Evolutionary conservation across 2,113 vertebrate genomes (phyloP).

Genomic region (Pseudorasbora parva): DNA sequence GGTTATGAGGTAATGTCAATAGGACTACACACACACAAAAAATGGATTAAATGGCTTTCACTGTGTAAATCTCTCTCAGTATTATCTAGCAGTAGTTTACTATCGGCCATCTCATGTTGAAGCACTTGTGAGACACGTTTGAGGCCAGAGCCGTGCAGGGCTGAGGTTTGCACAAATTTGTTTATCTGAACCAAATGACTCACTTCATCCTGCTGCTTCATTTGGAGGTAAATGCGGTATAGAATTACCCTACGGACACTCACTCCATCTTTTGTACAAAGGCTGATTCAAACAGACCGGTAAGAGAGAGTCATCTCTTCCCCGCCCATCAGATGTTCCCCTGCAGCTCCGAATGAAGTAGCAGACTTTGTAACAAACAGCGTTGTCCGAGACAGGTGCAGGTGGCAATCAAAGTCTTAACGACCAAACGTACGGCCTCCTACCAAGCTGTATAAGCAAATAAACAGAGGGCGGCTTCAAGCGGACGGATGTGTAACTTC

Average conservation of each 20-base stretch:
- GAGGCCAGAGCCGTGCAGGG: slow-evolving; percentile 13
- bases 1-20: neutral
- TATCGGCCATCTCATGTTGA: neutral
- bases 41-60: neutral
- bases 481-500: slow-evolving; percentile 65
- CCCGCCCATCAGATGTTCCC: slow-evolving; percentile 48
- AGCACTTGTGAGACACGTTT: slow-evolving; percentile 32
- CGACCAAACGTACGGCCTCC: slow-evolving; percentile 64
- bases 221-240: slow-evolving; percentile 75
- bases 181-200: slow-evolving; percentile 70
- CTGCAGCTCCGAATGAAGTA: slow-evolving; percentile 62
- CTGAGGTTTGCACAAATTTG: slow-evolving; percentile 48
- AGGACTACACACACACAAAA: neutral
- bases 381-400: slow-evolving; percentile 79
- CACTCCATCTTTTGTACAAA: slow-evolving; percentile 70
- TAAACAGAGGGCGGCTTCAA: slow-evolving; percentile 79
- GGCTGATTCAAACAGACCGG: slow-evolving; percentile 62
- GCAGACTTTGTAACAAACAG: slow-evolving; percentile 73
- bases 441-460: slow-evolving; percentile 82
- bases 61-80: neutral
- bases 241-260: slow-evolving; percentile 65
- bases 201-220: slow-evolving; percentile 71
- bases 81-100: neutral
- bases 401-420: slow-evolving; percentile 74
- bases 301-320: slow-evolving; percentile 19